These are phyloP conservation scores for Macroglossus sobrinus DNA, from an alignment of 2,113 vertebrate species.

Conservation along the genomic window DNA sequence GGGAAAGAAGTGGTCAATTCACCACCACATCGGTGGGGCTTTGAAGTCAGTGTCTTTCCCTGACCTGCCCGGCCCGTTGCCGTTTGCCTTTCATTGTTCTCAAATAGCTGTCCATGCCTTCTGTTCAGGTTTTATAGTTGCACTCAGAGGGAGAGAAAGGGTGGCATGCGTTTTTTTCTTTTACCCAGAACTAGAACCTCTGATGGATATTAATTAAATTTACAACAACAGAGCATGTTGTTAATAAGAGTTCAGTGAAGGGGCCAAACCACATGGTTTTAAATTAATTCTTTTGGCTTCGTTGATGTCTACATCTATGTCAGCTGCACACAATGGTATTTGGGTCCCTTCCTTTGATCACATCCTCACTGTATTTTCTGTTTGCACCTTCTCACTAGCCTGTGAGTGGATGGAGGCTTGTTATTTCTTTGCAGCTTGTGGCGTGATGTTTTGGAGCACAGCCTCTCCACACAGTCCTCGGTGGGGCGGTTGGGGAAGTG, in stretches of 20 bases:
- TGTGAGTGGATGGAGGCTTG: background rate
- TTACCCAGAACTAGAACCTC: background rate
- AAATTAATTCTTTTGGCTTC: background rate
- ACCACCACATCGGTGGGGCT: background rate
- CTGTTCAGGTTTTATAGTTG: background rate
- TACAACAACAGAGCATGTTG: background rate
- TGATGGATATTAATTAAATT: background rate
- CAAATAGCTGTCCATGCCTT: background rate
- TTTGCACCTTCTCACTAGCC: background rate
- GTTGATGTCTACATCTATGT: background rate
- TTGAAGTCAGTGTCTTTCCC: background rate
- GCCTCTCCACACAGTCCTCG: rapidly evolving
- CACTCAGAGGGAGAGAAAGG: background rate
- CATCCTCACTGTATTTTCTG: background rate
- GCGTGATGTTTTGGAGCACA: background rate
- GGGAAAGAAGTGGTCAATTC: background rate
- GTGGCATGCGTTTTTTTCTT: background rate
- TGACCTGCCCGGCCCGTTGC: too few species aligned
- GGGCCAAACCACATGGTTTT: background rate
- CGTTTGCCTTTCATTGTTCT: too few species aligned
- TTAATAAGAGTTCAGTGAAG: background rate
- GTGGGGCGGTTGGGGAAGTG: background rate
- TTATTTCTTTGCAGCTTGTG: background rate
- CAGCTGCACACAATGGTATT: background rate
- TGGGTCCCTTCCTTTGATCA: background rate